Conservation (phyloP, 2,888 invertebrate genomes). For the Strigamia crassipes region DNA sequence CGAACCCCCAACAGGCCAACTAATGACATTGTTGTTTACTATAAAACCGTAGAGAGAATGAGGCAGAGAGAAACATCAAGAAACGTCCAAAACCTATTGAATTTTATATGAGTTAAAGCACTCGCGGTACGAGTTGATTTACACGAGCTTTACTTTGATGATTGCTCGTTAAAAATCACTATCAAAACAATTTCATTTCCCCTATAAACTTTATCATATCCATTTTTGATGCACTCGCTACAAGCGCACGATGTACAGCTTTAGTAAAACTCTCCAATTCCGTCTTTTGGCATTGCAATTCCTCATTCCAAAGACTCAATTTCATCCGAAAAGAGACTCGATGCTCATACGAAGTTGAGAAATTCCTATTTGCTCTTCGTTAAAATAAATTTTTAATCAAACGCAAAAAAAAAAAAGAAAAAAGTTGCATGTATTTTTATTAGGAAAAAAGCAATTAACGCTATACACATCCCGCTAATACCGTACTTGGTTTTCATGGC, state of each 20-base stretch:
- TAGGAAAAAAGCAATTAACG: not conserved
- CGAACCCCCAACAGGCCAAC: not conserved
- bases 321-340: not conserved
- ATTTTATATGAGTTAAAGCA: slow-evolving; percentile 4
- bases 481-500: not conserved
- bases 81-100: not conserved
- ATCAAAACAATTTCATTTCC: slow-evolving; percentile 10
- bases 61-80: not conserved
- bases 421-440: not conserved
- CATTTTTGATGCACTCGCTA: not conserved
- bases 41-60: no score
- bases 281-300: not conserved
- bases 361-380: not conserved
- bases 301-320: not conserved
- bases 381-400: slow-evolving; percentile 14
- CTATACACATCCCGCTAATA: not conserved
- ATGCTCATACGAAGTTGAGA: not conserved
- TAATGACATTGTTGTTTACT: slow-evolving; percentile 1
- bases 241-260: not conserved
- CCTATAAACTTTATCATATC: not conserved
- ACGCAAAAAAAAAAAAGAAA: not conserved
- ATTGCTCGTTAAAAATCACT: slow-evolving; percentile 10
- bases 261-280: not conserved
- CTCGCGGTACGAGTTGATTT: not conserved
- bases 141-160: slow-evolving; percentile 3